These are phyloP conservation scores for Dromaius novaehollandiae DNA, from an alignment of 2,113 vertebrate species.

Conservation along the genomic window DNA sequence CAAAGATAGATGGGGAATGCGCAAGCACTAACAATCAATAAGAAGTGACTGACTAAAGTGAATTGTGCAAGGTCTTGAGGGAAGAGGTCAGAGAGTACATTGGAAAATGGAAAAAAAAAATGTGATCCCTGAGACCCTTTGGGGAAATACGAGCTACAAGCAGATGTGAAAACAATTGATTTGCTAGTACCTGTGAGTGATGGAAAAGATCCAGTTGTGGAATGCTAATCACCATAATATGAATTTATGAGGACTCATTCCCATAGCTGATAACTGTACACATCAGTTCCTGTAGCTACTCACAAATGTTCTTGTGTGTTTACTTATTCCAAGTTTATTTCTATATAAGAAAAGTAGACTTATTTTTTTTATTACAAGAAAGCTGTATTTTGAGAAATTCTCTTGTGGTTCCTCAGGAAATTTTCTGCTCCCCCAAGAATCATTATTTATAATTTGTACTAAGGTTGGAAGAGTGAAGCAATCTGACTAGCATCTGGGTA, in stretches of 20 bases:
- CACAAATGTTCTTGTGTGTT: neutral
- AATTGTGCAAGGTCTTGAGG: slow-evolving; percentile 28
- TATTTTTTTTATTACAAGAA: neutral
- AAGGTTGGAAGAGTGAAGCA: neutral
- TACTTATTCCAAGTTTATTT: neutral
- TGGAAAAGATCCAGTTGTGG: slow-evolving; percentile 11
- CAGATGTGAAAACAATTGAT: slow-evolving; percentile 55
- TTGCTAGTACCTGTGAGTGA: slow-evolving; percentile 2
- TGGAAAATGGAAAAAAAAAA: slow-evolving; percentile 42
- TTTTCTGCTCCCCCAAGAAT: neutral
- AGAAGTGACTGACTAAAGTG: slow-evolving; percentile 37
- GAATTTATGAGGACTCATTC: neutral
- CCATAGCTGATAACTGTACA: neutral
- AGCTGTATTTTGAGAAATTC: neutral
- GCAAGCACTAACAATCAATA: slow-evolving; percentile 14
- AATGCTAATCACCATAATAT: neutral
- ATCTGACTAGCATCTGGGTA: neutral
- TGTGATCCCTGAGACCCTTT: slow-evolving; percentile 37
- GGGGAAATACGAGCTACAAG: slow-evolving; percentile 7
- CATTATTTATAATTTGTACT: neutral
- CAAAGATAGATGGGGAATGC: neutral
- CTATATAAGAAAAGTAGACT: neutral
- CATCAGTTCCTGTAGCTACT: neutral
- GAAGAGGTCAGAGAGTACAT: neutral
- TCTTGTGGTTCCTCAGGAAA: neutral